A percentile compares a stretch with the other conserved stretches of the same genome.
phyloP scores from a whole-genome alignment of 2,113 vertebrate species.

The Malurus elegans region DNA sequence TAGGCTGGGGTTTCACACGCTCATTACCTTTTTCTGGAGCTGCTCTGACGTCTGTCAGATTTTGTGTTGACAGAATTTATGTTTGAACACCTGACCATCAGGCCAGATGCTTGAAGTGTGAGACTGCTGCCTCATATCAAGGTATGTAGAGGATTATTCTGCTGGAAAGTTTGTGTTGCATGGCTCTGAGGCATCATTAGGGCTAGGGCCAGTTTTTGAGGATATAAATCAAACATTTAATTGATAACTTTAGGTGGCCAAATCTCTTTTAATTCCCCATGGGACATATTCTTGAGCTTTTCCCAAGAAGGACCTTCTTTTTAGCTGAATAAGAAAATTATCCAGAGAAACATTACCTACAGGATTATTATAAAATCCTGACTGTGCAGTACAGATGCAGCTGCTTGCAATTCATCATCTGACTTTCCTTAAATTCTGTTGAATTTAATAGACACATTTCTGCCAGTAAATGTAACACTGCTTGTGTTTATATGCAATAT shows the following conservation, averaged over 20 bases:
- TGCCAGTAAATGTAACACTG: conserved; percentile 50
- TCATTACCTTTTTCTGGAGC: neutral
- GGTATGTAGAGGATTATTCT: neutral
- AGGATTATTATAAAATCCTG: conserved; percentile 72
- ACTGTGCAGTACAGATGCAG: conserved; percentile 67
- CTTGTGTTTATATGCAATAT: conserved; percentile 7
- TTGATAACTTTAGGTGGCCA: neutral
- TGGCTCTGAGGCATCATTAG: neutral
- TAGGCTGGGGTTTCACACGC: neutral
- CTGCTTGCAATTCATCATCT: conserved; percentile 73
- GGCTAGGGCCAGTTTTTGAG: neutral
- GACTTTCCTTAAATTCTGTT: conserved; percentile 59
- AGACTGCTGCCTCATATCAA: neutral
- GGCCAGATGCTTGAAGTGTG: neutral
- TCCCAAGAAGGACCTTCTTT: neutral
- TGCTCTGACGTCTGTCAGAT: neutral
- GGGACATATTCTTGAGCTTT: neutral
- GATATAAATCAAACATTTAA: neutral
- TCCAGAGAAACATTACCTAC: conserved; percentile 33
- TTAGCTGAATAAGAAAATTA: conserved; percentile 16
- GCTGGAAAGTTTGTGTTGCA: neutral
- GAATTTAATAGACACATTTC: conserved; percentile 66
- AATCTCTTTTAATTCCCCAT: neutral
- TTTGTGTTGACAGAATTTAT: neutral
- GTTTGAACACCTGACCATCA: neutral